Evolutionary conservation across 2,888 invertebrate species (phyloP).

Genomic region (Opisthograptis luteolata): DNA sequence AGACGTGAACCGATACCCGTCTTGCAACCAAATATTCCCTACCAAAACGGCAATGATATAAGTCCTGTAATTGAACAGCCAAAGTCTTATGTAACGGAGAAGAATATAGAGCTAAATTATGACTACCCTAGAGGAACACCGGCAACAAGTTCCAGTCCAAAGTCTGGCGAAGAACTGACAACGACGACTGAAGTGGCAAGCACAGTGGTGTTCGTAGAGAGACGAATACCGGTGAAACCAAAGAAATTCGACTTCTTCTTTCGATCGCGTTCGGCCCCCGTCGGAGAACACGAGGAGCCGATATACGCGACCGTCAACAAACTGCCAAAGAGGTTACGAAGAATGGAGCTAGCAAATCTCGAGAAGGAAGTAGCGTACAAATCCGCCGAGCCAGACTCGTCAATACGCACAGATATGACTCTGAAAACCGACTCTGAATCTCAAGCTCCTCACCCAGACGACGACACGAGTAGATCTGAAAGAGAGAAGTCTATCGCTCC

Average conservation of each 20-base stretch:
- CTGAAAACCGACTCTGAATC: conserved; percentile 76
- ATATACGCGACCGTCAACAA: conserved; percentile 82
- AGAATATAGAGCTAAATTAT: conserved; percentile 79
- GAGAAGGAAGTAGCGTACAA: conserved; percentile 79
- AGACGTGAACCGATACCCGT: conserved; percentile 52
- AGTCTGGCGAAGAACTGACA: conserved; percentile 68
- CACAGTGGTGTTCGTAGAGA: conserved; percentile 79
- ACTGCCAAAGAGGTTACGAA: conserved; percentile 75
- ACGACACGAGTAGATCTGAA: conserved; percentile 77
- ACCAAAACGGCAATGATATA: conserved; percentile 39
- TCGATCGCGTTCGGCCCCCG: conserved; percentile 80
- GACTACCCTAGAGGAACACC: conserved; percentile 78
- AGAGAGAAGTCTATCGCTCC: conserved; percentile 71
- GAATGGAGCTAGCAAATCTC: conserved; percentile 76
- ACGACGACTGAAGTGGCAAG: conserved; percentile 82
- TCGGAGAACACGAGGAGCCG: conserved; percentile 78
- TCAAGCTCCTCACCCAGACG: conserved; percentile 69
- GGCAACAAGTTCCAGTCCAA: conserved; percentile 63
- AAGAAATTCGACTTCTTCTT: conserved; percentile 79
- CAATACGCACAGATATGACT: conserved; percentile 70
- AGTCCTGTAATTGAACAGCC: conserved; percentile 46
- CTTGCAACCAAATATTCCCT: conserved; percentile 13
- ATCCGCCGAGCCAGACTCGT: conserved; percentile 71
- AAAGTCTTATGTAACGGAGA: conserved; percentile 77
- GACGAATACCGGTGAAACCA: conserved; percentile 74